Percentiles rank a stretch among this genome's conserved stretches.
Conservation (phyloP, 2,888 invertebrate species). For the Brassicogethes aeneus region DNA sequence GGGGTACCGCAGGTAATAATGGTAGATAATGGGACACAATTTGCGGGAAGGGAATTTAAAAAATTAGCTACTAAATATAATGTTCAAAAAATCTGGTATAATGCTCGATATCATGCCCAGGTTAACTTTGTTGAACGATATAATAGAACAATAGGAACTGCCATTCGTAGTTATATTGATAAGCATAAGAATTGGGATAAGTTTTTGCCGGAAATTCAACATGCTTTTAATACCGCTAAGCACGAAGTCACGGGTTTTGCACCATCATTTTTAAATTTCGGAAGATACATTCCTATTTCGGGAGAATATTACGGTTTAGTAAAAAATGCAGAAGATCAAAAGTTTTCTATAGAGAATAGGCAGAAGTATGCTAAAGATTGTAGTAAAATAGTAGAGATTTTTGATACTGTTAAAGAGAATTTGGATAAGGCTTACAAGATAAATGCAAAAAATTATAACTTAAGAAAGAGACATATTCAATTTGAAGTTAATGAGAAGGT, state of each 20-base stretch:
- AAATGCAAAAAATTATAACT: neutral
- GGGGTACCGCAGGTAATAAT: conserved; percentile 6
- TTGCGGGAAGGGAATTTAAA: conserved; percentile 5
- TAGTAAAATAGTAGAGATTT: neutral
- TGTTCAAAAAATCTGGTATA: conserved; percentile 9
- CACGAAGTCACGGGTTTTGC: neutral
- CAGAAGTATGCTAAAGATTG: neutral
- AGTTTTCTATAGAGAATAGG: neutral
- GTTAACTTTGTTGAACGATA: conserved; percentile 4
- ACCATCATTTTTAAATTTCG: neutral
- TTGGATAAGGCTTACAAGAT: neutral
- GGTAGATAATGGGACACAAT: conserved; percentile 6
- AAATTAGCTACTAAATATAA: conserved; percentile 2
- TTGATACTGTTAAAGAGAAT: neutral
- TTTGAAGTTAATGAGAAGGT: conserved; percentile 1
- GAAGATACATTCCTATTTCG: neutral
- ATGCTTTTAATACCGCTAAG: neutral
- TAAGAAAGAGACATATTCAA: neutral
- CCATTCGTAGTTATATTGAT: conserved; percentile 6
- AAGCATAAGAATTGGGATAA: conserved; percentile 4
- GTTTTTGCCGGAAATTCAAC: conserved; percentile 1
- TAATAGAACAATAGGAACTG: conserved; percentile 4
- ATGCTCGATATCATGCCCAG: conserved; percentile 3
- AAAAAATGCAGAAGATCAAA: neutral
- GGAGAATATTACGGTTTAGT: neutral